Percentiles rank a stretch among this genome's conserved stretches.
These are phyloP conservation scores for Otolemur crassicaudatus DNA, from an alignment of 2,797 vertebrate genomes.

Conservation along the genomic window DNA sequence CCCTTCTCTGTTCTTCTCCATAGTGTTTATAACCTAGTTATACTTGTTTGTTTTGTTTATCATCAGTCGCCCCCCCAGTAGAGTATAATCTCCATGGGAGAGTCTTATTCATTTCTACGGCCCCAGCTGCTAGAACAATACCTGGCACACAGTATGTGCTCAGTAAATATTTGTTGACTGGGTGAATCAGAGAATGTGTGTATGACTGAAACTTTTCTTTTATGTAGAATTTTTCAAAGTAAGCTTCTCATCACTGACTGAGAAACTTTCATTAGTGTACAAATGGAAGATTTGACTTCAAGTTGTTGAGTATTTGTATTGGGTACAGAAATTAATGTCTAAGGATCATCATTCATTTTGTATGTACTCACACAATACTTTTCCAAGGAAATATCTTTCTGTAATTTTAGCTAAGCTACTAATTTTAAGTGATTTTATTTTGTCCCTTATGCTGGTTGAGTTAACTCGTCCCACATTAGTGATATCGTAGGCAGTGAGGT, in stretches of 20 bases:
- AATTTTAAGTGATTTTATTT: conserved; percentile 38
- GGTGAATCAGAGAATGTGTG: background rate
- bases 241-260: background rate
- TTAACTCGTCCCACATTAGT: background rate
- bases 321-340: conserved; percentile 62
- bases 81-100: background rate
- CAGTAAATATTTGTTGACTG: background rate
- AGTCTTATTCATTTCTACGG: background rate
- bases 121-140: background rate
- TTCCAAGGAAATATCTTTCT: conserved; percentile 20
- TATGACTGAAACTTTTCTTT: background rate
- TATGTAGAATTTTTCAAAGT: background rate
- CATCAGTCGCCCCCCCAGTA: accelerated
- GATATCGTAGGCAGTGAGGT: background rate
- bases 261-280: conserved; percentile 2
- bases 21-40: background rate
- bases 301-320: conserved; percentile 35
- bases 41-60: background rate
- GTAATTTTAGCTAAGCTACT: conserved; percentile 24
- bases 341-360: conserved; percentile 46
- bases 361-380: background rate
- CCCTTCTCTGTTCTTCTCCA: background rate
- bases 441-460: background rate
- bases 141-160: background rate
- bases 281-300: conserved; percentile 44